Base-by-base conservation (phyloP, 2,113 vertebrate genomes). In the Sula dactylatra region DNA sequence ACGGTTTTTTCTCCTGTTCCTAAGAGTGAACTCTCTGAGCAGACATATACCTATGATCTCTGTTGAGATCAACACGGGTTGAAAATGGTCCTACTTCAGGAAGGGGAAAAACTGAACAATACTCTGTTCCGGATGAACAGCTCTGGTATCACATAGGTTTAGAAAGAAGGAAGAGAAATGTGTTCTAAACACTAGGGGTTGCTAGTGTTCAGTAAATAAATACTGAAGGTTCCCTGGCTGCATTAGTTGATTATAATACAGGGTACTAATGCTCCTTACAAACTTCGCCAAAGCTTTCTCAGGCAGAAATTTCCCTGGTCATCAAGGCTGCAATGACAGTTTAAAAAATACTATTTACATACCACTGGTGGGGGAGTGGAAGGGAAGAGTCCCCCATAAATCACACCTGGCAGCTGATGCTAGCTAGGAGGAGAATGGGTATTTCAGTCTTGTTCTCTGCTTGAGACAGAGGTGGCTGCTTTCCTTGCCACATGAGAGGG, bases 101-200 rank as follows among this genome's bases (percentile, higher is more conserved):
- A 85, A 65, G 62, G 24, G 36, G 9, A 16, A n/a, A 90, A 79
- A 50, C 5, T 11, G 27, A 87, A 58, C 29, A 50, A 45, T 18
- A 5, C 9, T 44, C 12, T 34, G 12, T 70, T 71, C 61, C 54
- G 44, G 79, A 45, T 0, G 0, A 82, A 52, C 49, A 87, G 88
- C 32, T 55, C 38, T 40, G 45, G 24, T 74, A 59, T 15, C 38
- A 16, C 6, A 4, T 5, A 8, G 5, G 20, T 69, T 82, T 76
- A 72, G 70, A 67, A 71, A 81, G 38, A 77, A 56, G 29, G 22
- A 31, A 65, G 34, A 80, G 8, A 61, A 78, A 5, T 31, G 19
- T 6, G 11, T 83, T 90, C 16, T 44, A 40, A 85, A 87, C 95
- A 59, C 84, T 93, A 96, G 95, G 58, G 88, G 90, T 26, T 93